Percentiles rank a stretch among this genome's conserved stretches.
Evolutionary conservation across 53 echinoderm and acorn worm genomes (phyloP).

Genomic region (Apostichopus leukothele): DNA sequence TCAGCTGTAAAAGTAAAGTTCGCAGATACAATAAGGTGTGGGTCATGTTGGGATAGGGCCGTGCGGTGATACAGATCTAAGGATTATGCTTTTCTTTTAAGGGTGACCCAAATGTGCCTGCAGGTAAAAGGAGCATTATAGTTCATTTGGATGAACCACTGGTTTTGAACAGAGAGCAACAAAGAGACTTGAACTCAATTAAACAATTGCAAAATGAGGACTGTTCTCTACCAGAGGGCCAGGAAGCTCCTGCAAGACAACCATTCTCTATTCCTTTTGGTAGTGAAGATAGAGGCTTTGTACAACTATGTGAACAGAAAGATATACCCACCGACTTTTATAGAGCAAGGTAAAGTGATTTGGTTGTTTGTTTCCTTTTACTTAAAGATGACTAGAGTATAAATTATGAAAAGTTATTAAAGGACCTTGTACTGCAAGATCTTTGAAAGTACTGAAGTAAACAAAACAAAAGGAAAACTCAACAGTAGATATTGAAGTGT

Average conservation of each 20-base stretch:
- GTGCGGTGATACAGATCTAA: no score
- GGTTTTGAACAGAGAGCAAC: conserved; percentile 67
- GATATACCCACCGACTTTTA: conserved; percentile 57
- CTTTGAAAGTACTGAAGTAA: no score
- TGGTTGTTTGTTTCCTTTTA: no score
- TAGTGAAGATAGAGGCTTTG: conserved; percentile 76
- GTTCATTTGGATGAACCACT: conserved; percentile 81
- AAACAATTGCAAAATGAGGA: conserved; percentile 44
- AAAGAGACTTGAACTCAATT: conserved; percentile 55
- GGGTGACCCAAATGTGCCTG: conserved; percentile 99
- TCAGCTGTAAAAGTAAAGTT: no score
- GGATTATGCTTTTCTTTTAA: conserved; percentile 25
- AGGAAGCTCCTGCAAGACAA: conserved; percentile 48
- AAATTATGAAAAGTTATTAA: no score
- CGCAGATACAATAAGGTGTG: no score
- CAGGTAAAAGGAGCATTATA: conserved; percentile 75
- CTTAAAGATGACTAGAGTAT: no score
- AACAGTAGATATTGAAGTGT: no score
- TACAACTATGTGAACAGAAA: conserved; percentile 43
- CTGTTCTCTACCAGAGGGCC: neutral
- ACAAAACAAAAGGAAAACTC: no score
- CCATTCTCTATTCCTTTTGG: conserved; percentile 68
- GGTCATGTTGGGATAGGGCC: no score
- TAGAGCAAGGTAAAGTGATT: conserved; percentile 57
- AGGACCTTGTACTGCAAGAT: no score